Evolutionary conservation across 2,797 vertebrate genomes (phyloP).

Genomic region (Chromobotia macracanthus): DNA sequence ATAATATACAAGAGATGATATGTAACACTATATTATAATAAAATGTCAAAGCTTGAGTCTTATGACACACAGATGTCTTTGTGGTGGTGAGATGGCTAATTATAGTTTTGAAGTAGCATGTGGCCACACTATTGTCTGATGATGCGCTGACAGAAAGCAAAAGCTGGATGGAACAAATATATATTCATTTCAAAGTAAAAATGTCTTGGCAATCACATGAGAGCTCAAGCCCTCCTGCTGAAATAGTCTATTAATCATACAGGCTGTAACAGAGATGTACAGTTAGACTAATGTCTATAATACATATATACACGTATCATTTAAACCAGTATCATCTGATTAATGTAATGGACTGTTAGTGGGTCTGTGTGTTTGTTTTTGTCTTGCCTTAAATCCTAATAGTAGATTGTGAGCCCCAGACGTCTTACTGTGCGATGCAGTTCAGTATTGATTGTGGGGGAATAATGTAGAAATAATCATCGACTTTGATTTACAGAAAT

Average conservation of each 20-base stretch:
- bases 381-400: conserved; percentile 1
- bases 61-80: conserved; percentile 7
- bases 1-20: conserved; percentile 1
- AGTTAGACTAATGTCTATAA: conserved; percentile 29
- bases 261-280: conserved; percentile 4
- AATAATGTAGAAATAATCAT: conserved; percentile 9
- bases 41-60: neutral
- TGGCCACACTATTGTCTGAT: conserved; percentile 65
- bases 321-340: conserved; percentile 29
- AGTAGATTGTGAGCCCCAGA: neutral
- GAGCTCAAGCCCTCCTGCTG: conserved; percentile 33
- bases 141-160: conserved; percentile 67
- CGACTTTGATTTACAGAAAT: conserved; percentile 22
- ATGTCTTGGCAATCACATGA: conserved; percentile 59
- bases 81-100: conserved; percentile 51
- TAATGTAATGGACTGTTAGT: conserved; percentile 25
- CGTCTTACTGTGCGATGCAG: neutral
- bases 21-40: neutral
- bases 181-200: conserved; percentile 67
- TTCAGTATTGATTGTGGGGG: conserved; percentile 19
- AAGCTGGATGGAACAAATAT: conserved; percentile 54
- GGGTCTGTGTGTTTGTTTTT: neutral
- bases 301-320: conserved; percentile 8
- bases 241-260: conserved; percentile 29
- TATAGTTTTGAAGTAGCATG: conserved; percentile 57